Conservation (phyloP, 2,888 invertebrate genomes). For the Anthophora plumipes region DNA sequence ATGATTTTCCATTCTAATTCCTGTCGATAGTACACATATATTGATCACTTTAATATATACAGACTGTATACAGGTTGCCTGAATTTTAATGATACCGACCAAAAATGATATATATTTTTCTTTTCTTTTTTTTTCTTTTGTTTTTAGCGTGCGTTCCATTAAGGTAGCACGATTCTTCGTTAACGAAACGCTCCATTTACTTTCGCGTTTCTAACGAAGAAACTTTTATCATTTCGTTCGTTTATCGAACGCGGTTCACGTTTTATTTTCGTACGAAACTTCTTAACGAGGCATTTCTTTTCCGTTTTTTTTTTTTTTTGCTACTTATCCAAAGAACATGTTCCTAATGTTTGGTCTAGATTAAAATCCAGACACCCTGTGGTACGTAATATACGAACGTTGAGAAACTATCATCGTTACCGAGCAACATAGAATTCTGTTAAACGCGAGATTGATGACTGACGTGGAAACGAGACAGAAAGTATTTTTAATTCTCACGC, state of each 20-base stretch:
- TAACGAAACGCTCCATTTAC: conserved; percentile 2
- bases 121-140: too few relatives aligned
- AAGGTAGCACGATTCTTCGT: background rate
- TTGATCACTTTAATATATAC: background rate
- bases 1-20: background rate
- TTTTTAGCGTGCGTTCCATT: too few relatives aligned
- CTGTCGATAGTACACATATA: too few relatives aligned
- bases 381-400: background rate
- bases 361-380: conserved; percentile 25
- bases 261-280: background rate
- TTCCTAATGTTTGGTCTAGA: conserved; percentile 34
- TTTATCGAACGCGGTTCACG: background rate
- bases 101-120: conserved; percentile 1
- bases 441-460: conserved; percentile 16
- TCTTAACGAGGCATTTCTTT: conserved; percentile 1
- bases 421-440: background rate
- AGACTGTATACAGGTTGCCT: conserved; percentile 8
- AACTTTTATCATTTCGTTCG: background rate
- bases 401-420: conserved; percentile 3
- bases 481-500: conserved; percentile 44
- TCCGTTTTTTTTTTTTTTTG: background rate
- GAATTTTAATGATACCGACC: conserved; percentile 21
- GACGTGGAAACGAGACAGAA: conserved; percentile 1
- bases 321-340: conserved; percentile 19
- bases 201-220: background rate